These are phyloP conservation scores for Drepana falcataria DNA, from an alignment of 2,888 invertebrate genomes.

Conservation along the genomic window DNA sequence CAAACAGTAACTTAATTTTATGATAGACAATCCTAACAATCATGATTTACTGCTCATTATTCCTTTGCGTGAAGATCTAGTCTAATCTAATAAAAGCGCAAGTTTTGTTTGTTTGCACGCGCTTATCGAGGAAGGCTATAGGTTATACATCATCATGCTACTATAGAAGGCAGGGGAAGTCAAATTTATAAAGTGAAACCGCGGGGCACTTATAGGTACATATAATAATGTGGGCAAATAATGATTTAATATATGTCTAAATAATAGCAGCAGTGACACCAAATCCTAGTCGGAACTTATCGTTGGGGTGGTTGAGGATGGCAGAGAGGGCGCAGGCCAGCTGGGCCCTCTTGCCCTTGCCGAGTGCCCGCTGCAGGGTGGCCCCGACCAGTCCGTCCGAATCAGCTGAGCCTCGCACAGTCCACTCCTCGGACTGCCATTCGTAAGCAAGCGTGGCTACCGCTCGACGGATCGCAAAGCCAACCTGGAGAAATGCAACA, in stretches of 20 bases:
- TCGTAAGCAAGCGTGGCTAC: constrained; percentile 66
- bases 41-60: too few species aligned
- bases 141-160: too few species aligned
- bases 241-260: constrained; percentile 15
- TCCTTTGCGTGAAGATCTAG: too few species aligned
- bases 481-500: constrained; percentile 37
- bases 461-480: constrained; percentile 56
- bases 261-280: constrained; percentile 59
- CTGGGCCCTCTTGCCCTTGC: constrained; percentile 47
- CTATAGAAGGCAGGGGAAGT: too few species aligned
- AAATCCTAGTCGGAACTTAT: constrained; percentile 69
- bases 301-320: constrained; percentile 69
- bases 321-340: constrained; percentile 65
- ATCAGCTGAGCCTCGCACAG: constrained; percentile 60
- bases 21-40: too few species aligned
- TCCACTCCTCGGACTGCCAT: constrained; percentile 61
- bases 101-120: too few species aligned
- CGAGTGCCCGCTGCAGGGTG: constrained; percentile 58
- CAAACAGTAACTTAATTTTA: too few species aligned
- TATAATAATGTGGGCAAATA: background rate
- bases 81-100: too few species aligned
- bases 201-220: too few species aligned
- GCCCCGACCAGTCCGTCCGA: constrained; percentile 70
- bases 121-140: too few species aligned
- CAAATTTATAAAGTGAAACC: too few species aligned